Conservation (phyloP, 2,113 vertebrate species). For the Embiotoca jacksoni region DNA sequence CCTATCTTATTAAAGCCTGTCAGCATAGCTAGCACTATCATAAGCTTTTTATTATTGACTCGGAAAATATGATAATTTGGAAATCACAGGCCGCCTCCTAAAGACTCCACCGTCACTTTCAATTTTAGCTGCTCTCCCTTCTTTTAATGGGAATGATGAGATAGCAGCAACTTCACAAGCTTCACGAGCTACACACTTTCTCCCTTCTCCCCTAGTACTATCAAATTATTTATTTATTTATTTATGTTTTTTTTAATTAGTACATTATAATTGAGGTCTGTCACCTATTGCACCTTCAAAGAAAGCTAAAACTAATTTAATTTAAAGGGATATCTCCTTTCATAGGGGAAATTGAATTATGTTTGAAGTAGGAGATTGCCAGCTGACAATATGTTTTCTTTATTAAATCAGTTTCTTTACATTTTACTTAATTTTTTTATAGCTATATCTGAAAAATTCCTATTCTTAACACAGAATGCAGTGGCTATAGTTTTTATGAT, state of each 20-base stretch:
- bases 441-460: constrained; percentile 62
- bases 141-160: constrained; percentile 82
- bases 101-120: constrained; percentile 83
- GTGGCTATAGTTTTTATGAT: constrained; percentile 41
- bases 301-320: constrained; percentile 85
- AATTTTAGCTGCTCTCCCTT: constrained; percentile 80
- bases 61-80: constrained; percentile 88
- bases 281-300: constrained; percentile 84
- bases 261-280: constrained; percentile 85
- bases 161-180: constrained; percentile 80
- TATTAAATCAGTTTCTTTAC: constrained; percentile 74
- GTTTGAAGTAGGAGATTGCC: constrained; percentile 83
- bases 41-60: constrained; percentile 88
- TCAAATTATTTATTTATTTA: constrained; percentile 78
- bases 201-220: constrained; percentile 32
- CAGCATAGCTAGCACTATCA: constrained; percentile 85
- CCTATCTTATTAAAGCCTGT: constrained; percentile 87
- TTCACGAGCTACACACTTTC: constrained; percentile 61
- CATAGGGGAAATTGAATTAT: constrained; percentile 83
- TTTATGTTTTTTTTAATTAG: constrained; percentile 82
- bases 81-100: constrained; percentile 85
- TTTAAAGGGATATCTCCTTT: constrained; percentile 84
- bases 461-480: constrained; percentile 33
- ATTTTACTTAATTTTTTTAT: constrained; percentile 55
- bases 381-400: constrained; percentile 81